These are phyloP conservation scores for Drosophila insularis DNA, from an alignment of 1,140 invertebrate genomes.

Conservation along the genomic window DNA sequence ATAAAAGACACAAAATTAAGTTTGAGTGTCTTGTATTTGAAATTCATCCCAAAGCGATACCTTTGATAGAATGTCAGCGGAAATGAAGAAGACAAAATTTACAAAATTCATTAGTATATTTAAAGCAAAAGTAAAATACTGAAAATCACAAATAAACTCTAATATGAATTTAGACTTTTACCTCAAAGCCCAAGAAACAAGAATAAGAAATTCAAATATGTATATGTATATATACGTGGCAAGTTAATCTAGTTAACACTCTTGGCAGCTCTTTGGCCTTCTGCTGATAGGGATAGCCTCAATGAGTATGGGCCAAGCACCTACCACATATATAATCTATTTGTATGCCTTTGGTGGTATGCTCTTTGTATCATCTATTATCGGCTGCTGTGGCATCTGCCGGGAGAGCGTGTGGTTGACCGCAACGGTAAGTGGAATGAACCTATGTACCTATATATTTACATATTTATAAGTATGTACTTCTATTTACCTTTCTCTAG, in stretches of 20 bases:
- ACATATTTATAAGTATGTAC: background rate
- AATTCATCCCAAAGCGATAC: too few species aligned
- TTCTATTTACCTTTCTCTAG: slow-evolving; percentile 29
- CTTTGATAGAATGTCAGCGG: too few species aligned
- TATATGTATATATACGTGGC: background rate
- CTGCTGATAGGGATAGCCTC: slow-evolving; percentile 57
- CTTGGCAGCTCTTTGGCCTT: slow-evolving; percentile 53
- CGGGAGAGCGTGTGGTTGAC: slow-evolving; percentile 71
- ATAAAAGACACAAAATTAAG: too few species aligned
- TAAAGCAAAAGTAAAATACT: too few species aligned
- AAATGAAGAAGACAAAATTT: too few species aligned
- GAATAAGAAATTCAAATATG: background rate
- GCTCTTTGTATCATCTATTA: slow-evolving; percentile 61
- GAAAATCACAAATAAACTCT: background rate
- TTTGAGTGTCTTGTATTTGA: too few species aligned
- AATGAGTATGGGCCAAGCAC: slow-evolving; percentile 46
- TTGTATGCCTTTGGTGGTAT: slow-evolving; percentile 59
- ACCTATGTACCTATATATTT: background rate
- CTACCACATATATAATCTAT: slow-evolving; percentile 49
- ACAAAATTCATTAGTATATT: too few species aligned
- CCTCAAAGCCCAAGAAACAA: background rate
- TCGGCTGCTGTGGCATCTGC: slow-evolving; percentile 75
- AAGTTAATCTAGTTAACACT: slow-evolving; percentile 28
- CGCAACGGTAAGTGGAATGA: slow-evolving; percentile 62
- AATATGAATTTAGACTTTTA: slow-evolving; percentile 18